Conservation (phyloP, 2,797 vertebrate genomes). For the Petrocephalus sullivani region DNA sequence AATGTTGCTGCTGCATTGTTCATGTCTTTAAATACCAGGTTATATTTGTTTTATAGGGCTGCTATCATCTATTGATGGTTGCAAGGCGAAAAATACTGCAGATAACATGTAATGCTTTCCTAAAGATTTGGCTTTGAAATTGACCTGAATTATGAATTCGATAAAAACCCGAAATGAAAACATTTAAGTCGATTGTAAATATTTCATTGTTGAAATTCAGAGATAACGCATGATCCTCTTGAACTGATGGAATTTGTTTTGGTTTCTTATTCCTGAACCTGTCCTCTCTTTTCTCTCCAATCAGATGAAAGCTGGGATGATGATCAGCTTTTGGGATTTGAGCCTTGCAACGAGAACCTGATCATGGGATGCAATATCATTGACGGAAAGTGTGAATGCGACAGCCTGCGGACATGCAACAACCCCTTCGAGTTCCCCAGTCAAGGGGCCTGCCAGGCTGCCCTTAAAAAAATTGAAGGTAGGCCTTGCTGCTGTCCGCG, state of each 20-base stretch:
- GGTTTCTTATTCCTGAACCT: neutral
- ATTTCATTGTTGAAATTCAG: neutral
- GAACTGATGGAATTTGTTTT: neutral
- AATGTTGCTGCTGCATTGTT: conserved; percentile 26
- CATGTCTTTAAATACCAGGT: neutral
- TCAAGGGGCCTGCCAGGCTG: conserved; percentile 68
- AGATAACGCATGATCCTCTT: neutral
- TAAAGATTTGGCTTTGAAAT: neutral
- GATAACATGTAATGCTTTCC: neutral
- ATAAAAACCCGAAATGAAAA: neutral
- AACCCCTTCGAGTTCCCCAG: conserved; percentile 82
- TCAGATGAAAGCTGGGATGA: conserved; percentile 87
- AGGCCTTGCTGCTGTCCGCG: conserved; percentile 40
- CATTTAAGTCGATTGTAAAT: neutral
- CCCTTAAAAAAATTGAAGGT: conserved; percentile 84
- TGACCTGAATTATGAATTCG: neutral
- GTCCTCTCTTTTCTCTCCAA: conserved; percentile 28
- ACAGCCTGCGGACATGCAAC: conserved; percentile 79
- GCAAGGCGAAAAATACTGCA: neutral
- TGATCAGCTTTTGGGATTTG: conserved; percentile 82
- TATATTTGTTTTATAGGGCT: conserved; percentile 16
- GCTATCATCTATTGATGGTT: neutral
- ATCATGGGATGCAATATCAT: conserved; percentile 87
- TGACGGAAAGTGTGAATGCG: conserved; percentile 79
- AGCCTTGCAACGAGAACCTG: conserved; percentile 85